These are phyloP conservation scores for Epicauta chinensis DNA, from an alignment of 1,140 invertebrate genomes.

Conservation along the genomic window DNA sequence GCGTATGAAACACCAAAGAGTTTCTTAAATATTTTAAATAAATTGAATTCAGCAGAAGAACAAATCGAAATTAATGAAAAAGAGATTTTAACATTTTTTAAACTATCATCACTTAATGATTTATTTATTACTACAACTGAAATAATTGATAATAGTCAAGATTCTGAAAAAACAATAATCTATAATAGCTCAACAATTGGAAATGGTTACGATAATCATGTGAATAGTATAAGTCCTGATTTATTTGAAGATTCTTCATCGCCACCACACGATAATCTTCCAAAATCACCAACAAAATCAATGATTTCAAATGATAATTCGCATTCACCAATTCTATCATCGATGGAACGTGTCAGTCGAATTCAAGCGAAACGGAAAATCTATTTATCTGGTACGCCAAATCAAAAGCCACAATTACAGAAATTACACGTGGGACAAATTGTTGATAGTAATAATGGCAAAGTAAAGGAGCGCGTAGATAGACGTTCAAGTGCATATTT, in stretches of 20 bases:
- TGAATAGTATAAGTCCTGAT: not conserved
- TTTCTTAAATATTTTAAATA: slow-evolving; percentile 18
- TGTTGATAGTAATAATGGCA: not conserved
- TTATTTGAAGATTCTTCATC: slow-evolving; percentile 7
- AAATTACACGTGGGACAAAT: not conserved
- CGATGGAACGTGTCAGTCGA: no score
- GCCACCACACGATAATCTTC: not conserved
- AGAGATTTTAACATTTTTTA: slow-evolving; percentile 18
- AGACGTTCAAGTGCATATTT: not conserved
- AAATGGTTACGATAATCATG: not conserved
- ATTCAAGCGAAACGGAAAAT: not conserved
- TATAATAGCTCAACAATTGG: slow-evolving; percentile 13
- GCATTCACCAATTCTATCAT: slow-evolving; percentile 1
- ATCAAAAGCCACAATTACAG: not conserved
- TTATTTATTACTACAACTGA: no score
- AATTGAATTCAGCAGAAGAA: slow-evolving; percentile 5
- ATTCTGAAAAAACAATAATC: slow-evolving; percentile 25
- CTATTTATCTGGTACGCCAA: no score
- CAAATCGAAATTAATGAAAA: not conserved
- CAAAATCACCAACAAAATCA: no score
- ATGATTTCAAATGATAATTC: not conserved
- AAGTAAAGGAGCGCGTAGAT: no score
- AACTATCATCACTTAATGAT: slow-evolving; percentile 13
- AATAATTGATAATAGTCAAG: no score
- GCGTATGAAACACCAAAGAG: slow-evolving; percentile 28